Evolutionary conservation across 2,888 invertebrate species (phyloP), one percentile per base, ranked within the genome.

Genomic region (Drosophila dives): DNA sequence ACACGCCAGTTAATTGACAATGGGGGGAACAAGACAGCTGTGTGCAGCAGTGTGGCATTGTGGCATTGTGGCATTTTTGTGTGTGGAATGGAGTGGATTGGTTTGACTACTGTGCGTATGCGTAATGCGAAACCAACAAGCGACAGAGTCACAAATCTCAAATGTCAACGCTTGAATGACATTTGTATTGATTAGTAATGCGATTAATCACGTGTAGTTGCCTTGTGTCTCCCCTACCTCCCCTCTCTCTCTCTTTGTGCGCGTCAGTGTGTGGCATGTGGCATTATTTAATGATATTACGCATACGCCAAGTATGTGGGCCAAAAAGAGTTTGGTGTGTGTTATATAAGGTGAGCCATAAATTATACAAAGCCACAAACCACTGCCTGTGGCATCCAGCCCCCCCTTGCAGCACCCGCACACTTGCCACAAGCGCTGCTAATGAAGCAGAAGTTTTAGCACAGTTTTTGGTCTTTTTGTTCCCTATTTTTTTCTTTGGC

Each of bases 141-240:
- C 53, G 54, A 62, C 48, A 71, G 65, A 69, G 77, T 79, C 87
- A 87, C 85, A 87, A 87, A 87, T 87, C 85, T 87, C 81, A 83
- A 87, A 87, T 86, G 85, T 87, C 85, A 81, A 60, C 81, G 73
- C 73, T 73, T 79, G 87, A 86, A 74, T 85, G 85, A 83, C 85
- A 86, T 86, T 86, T 83, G 87, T 86, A 86, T 86, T 86, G 87
- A 86, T 86, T 86, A 86, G 85, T 87, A 83, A 87, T 79, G 77
- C 82, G 87, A 86, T 86, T 86, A 86, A 86, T 86, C 85, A 86
- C 77, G 73, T 80, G 80, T 67, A 26, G 45, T 66, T 65, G 68
- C 72, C 45, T 23, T 15, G 23, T 29, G 55, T 55, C 54, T 38
- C n/a, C 23, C 54, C 49, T 73, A 55, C 45, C 53, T 36, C 29